Base-by-base conservation (phyloP, 2,888 invertebrate species). In the Ptychoptera contaminata region DNA sequence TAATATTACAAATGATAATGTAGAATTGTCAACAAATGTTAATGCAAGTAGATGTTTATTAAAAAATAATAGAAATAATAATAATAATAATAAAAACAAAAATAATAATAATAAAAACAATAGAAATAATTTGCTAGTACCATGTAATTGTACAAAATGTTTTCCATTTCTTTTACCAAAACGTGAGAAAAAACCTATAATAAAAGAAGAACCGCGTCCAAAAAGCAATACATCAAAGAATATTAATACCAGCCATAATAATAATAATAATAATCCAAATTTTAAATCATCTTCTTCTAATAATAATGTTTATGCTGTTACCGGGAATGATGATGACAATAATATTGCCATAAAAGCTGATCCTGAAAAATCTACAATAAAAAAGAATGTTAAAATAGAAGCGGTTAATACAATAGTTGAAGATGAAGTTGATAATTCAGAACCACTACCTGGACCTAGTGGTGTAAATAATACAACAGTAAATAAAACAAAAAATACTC, bases 401-500 rank as follows among this genome's bases (percentile, higher is more conserved):
- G 31, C 30, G 15, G 31, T 23, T 3, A 23, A 23, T 23, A 23
- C 3, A 5, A 23, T 7, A 23, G 23, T 23, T 5, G 23, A 23
- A 5, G 7, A 23, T 23, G 23, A 3, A 5, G 3, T 7, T 23
- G 16, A 40, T 35, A 35, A 16, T 11, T 16, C 34, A 3, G 49
- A 52, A 37, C 50, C 51, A 16, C 43, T 49, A 5, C 43, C 51
- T 14, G 51, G 51, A 7, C 51, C 51, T 8, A 52, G 51, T 40
- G 51, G 51, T 1, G 31, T 52, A 16, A 48, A 42, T 42, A 31
- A 37, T 16, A 44, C 42, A 43, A 16, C 12, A 43, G 43, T 29
- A 12, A 31, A 14, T 43, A 40, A 39, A 30, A 40, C 1, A 39
- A 36, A 32, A 44, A 37, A 31, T 35, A 40, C 4, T 35, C 39